Evolutionary conservation across 2,797 vertebrate genomes (phyloP).

Genomic region (Periparus ater): DNA sequence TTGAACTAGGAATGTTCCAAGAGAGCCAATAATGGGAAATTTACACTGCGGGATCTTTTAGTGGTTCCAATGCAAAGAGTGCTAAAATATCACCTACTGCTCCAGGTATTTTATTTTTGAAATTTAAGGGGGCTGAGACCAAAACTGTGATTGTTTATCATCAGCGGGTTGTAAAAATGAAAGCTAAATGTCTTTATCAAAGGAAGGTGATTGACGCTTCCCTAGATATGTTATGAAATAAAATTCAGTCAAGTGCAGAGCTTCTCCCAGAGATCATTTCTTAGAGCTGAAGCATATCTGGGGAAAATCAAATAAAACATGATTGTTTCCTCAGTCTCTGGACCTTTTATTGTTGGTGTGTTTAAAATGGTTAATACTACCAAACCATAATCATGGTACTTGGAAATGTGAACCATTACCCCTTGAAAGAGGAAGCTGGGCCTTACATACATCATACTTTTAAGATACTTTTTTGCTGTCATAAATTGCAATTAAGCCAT

Average conservation of each 20-base stretch:
- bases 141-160: neutral
- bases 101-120: conserved; percentile 83
- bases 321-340: neutral
- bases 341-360: neutral
- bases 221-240: neutral
- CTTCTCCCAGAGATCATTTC: neutral
- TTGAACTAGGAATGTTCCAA: conserved; percentile 92
- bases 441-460: neutral
- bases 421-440: neutral
- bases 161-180: neutral
- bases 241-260: neutral
- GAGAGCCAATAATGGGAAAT: conserved; percentile 96
- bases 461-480: neutral
- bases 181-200: neutral
- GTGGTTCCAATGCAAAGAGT: conserved; percentile 98
- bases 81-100: conserved; percentile 93
- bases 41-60: conserved; percentile 92
- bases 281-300: neutral
- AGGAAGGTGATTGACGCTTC: neutral
- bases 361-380: neutral
- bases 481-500: conserved; percentile 60
- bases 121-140: neutral
- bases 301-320: neutral
- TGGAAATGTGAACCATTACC: neutral
- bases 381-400: neutral